Evolutionary conservation across 2,797 vertebrate species (phyloP), one percentile per base, ranked within the genome.

Genomic region (Petrocephalus sullivani): DNA sequence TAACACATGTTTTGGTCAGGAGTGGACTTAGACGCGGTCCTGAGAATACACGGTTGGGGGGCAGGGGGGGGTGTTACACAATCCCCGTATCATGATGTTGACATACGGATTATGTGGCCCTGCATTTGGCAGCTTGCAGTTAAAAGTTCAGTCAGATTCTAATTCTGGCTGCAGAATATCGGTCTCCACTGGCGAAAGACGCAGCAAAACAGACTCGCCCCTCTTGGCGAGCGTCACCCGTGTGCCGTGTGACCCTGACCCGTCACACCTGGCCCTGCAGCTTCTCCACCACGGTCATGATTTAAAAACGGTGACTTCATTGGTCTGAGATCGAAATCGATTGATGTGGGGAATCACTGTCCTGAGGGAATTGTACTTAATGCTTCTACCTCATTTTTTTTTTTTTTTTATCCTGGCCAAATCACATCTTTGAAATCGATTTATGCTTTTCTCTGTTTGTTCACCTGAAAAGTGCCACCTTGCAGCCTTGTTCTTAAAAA

Each of bases 281-380:
- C 49, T 83, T 53, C 51, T 53, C 41, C 23, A 21, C 51, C 19
- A 1, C 16, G n/a, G 71, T 14, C 64, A n/a, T 51, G 21, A 8
- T 87, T 87, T 33, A 87, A 41, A 75, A 84, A 54, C 14, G 21
- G 51, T 56, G 83, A 33, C 51, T 57, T 56, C 83, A 85, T 56
- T 57, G 54, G 83, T 33, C 54, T 33, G 54, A 85, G 28, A 58
- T n/a, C n/a, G 16, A 46, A 58, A 58, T 88, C 37, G 56, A 60
- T 83, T 88, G 37, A 75, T 46, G 16, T 23, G 9, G 33, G 14
- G 37, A 83, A 83, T 46, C n/a, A n/a, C 64, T 61, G 75, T 78
- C 2, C 7, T 60, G 23, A 49, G 75, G n/a, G 41, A 81, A 21
- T 7, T 81, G 16, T 19, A n/a, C 16, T 49, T 78, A 81, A 41